phyloP scores from a whole-genome alignment of 2,888 invertebrate genomes.

The Quadroppia sp. region DNA sequence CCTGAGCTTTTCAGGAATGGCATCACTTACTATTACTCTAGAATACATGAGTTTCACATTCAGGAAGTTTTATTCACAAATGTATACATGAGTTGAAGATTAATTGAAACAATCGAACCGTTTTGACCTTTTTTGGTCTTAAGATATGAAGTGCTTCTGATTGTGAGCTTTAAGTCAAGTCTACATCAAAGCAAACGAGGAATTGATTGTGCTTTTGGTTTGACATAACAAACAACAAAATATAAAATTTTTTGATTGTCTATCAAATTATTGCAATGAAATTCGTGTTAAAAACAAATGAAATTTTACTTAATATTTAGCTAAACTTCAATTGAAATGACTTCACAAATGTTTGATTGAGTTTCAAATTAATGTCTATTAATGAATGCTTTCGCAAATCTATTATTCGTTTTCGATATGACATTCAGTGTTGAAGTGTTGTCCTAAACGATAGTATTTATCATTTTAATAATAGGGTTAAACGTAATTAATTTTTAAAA shows the following conservation, averaged over 20 bases:
- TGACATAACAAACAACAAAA: neutral
- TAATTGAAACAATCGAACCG: constrained; percentile 7
- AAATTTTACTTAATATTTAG: too few species aligned
- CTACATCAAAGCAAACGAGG: neutral
- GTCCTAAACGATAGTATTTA: too few species aligned
- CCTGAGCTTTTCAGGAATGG: neutral
- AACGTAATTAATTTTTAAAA: too few species aligned
- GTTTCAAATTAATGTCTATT: too few species aligned
- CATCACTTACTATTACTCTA: neutral
- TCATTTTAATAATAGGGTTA: too few species aligned
- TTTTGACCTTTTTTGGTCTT: constrained; percentile 24
- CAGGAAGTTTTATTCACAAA: constrained; percentile 15
- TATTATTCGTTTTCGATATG: too few species aligned
- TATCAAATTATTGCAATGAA: neutral
- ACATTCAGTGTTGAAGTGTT: too few species aligned
- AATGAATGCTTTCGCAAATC: too few species aligned
- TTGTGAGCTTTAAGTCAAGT: neutral
- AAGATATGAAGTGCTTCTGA: constrained; percentile 16
- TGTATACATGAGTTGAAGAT: neutral
- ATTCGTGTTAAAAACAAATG: too few species aligned
- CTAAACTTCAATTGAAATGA: too few species aligned
- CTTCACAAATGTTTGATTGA: too few species aligned
- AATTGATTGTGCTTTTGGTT: neutral
- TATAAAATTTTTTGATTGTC: neutral
- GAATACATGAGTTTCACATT: neutral